These are phyloP conservation scores for Eospalax fontanierii DNA, from an alignment of 2,797 vertebrate genomes.

Conservation along the genomic window DNA sequence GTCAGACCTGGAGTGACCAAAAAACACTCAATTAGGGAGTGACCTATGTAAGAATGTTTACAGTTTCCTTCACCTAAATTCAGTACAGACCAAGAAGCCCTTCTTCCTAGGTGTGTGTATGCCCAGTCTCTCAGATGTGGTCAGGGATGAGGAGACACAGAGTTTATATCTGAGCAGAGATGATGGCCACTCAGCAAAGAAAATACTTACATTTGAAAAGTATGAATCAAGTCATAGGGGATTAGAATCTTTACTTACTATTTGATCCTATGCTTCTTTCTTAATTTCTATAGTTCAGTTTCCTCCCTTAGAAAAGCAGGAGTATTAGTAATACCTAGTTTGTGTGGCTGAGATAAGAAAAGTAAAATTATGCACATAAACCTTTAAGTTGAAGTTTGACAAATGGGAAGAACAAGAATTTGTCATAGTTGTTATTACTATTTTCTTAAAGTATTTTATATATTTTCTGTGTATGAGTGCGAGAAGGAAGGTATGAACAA, in stretches of 20 bases:
- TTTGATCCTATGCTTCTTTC: neutral
- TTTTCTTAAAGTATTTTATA: no score
- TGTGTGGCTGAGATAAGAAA: neutral
- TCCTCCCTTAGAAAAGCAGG: neutral
- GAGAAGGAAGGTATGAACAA: neutral
- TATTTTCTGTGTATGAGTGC: no score
- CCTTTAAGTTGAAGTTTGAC: neutral
- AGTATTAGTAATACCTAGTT: neutral
- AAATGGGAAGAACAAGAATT: neutral
- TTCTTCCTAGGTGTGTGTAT: neutral
- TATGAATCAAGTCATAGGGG: neutral
- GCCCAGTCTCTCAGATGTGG: neutral
- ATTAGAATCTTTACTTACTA: neutral
- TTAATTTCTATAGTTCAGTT: slow-evolving; percentile 16
- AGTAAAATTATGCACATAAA: neutral
- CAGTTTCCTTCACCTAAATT: neutral
- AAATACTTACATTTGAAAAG: neutral
- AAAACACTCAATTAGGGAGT: neutral
- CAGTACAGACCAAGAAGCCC: neutral
- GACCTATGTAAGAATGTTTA: neutral
- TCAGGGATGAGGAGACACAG: neutral
- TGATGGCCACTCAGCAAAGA: neutral
- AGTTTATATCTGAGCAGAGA: neutral
- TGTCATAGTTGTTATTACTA: neutral
- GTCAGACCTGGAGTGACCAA: neutral